Base-by-base conservation (phyloP, 92 coral and sea anemone genomes). In the Anthopleura xanthogrammica region DNA sequence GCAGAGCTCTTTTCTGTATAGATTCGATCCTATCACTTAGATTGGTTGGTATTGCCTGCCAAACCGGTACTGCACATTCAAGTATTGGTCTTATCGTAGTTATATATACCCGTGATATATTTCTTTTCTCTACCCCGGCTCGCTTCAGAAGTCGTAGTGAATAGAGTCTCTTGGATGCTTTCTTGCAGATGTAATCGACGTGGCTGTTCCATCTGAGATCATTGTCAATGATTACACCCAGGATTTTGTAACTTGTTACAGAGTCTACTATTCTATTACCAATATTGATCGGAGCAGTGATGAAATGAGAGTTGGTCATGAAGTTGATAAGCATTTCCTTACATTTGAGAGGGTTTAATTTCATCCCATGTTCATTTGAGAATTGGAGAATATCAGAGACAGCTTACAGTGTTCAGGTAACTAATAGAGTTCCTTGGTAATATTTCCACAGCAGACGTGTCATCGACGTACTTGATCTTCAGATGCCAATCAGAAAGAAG, bases 271-370 rank as follows among this genome's bases (percentile, higher is more conserved):
- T 58, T 48, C 46, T 41, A 46, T 80, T 58, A 72, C 85, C 89
- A 29, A 86, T 56, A 40, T 22, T 17, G 12, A 72, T 64, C 4
- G 88, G 72, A 43, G 73, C 39, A 20, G 80, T 54, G 5, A n/a
- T 43, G n/a, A 84, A 76, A 29, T 84, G 77, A 77, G 52, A 75
- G 24, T 83, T 75, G 14, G 7, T 0, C 82, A 62, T 77, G 71
- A 85, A 78, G 70, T 85, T 85, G 29, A 85, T 72, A 6, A 79
- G 22, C 86, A 86, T 86, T 55, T 86, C 86, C 48, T 81, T 86
- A 73, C 86, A 86, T 66, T 86, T 86, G 24, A 29, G 24, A 50
- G 80, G 86, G 64, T 86, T 86, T 36, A 86, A 81, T 65, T 57
- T 81, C 84, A 79, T 66, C 9, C 42, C 66, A 43, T 79, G 84